Base-by-base conservation (phyloP, 1,140 invertebrate species). In the Anastatus disparis region DNA sequence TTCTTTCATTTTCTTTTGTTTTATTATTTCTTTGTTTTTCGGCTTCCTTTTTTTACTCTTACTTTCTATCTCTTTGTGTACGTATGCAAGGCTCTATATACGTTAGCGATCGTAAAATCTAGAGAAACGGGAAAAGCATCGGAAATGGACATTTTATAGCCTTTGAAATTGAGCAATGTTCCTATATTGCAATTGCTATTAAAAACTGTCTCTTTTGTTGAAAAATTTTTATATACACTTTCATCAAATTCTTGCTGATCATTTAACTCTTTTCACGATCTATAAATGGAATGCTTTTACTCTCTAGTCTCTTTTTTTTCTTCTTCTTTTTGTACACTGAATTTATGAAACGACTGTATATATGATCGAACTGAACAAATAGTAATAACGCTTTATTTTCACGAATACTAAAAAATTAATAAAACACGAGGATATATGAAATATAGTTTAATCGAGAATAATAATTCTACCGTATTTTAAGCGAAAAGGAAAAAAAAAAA, bases 161-260 rank as follows among this genome's bases (percentile, higher is more conserved):
- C 29, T 58, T 68, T 58, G 55, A 68, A 59, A 68, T 68, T 68
- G 65, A 59, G 65, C 65, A 68, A 61, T 68, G 55, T 55, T 20
- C 55, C 44, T 44, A 38, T n/a, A n/a, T n/a, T n/a, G 65, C 65
- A 59, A 50, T 68, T 55, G 65, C 40, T 44, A 59, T 68, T 68
- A 68, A 52, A 68, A 68, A 59, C 55, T 59, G 65, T 59, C 65
- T 68, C 55, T 59, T 68, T 68, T 52, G 65, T 55, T 27, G 42
- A 68, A 68, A 59, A n/a, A n/a, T n/a, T n/a, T n/a, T n/a, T n/a
- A n/a, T 59, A 52, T 52, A 59, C 55, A 50, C 42, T 68, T 68
- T 68, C 56, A 59, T 68, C 65, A 68, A 35, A 4, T n/a, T n/a
- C n/a, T 44, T 20, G 46, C 40, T 58, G 55, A 59, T 68, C 65